Conservation (phyloP, 2,888 invertebrate species). For the Dryomyza anilis region DNA sequence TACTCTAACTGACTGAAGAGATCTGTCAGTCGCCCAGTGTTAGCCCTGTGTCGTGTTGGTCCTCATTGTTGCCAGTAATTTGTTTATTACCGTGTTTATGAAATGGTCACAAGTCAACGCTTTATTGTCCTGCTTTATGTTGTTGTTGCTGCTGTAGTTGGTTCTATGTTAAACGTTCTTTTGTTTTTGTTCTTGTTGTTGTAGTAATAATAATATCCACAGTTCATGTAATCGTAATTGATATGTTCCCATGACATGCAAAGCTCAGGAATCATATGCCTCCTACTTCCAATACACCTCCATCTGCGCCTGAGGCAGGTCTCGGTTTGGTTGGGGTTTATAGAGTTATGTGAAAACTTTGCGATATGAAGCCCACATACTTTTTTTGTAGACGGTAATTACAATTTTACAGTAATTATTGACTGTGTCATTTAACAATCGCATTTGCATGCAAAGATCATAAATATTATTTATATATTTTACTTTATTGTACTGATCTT, state of each 20-base stretch:
- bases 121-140: conserved; percentile 28
- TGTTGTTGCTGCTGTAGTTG: conserved; percentile 33
- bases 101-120: conserved; percentile 59
- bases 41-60: conserved; percentile 34
- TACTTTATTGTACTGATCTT: not conserved
- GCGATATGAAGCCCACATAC: not conserved
- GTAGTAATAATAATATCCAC: conserved; percentile 35
- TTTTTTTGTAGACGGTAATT: conserved; percentile 13
- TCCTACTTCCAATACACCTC: not conserved
- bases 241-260: conserved; percentile 55
- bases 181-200: conserved; percentile 26
- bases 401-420: conserved; percentile 28
- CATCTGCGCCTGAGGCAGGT: no score
- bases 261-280: conserved; percentile 29
- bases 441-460: conserved; percentile 23
- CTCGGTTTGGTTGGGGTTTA: not conserved
- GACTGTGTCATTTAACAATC: conserved; percentile 1
- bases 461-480: conserved; percentile 11
- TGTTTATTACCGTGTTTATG: conserved; percentile 53
- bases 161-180: no score
- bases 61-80: conserved; percentile 48
- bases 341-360: not conserved
- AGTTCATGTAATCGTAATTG: conserved; percentile 56
- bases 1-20: not conserved
- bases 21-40: not conserved